phyloP scores from a whole-genome alignment of 2,888 invertebrate species.

The Athetis lepigone region DNA sequence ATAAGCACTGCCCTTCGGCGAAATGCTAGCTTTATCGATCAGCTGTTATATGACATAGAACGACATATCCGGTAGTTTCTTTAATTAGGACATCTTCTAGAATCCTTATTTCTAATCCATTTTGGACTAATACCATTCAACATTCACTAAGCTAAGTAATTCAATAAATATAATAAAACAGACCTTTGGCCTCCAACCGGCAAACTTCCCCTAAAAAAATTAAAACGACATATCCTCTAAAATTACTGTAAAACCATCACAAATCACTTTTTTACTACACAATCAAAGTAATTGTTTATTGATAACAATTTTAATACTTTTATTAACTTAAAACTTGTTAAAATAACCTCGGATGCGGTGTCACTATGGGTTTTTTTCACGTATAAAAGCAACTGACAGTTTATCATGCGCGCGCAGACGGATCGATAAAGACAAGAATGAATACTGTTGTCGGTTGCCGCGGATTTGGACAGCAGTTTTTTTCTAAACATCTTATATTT shows the following conservation, averaged over 20 bases:
- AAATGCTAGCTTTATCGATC: conserved; percentile 45
- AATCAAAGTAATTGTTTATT: conserved; percentile 26
- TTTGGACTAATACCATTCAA: background rate
- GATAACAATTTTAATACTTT: conserved; percentile 29
- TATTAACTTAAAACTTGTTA: conserved; percentile 50
- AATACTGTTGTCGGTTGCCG: conserved; percentile 40
- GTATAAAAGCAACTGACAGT: conserved; percentile 71
- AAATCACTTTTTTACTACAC: conserved; percentile 32
- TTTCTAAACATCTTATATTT: background rate
- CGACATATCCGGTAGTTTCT: background rate
- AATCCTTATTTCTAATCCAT: background rate
- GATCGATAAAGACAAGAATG: conserved; percentile 75
- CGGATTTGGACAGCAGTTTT: conserved; percentile 39
- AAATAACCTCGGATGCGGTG: conserved; percentile 72
- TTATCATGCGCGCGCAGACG: conserved; percentile 82
- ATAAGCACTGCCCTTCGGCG: background rate
- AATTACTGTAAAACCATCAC: conserved; percentile 43
- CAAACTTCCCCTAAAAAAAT: conserved; percentile 39
- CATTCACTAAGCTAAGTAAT: conserved; percentile 28
- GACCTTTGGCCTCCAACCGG: conserved; percentile 56
- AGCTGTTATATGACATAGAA: conserved; percentile 37
- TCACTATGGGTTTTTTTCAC: conserved; percentile 77
- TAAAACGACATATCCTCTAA: conserved; percentile 44
- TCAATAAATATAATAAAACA: conserved; percentile 38
- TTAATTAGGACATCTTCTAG: background rate